A percentile compares a stretch with the other conserved stretches of the same genome.
These are phyloP conservation scores for Dendrophyllia cribrosa DNA, from an alignment of 64 coral and sea anemone species.

Conservation along the genomic window DNA sequence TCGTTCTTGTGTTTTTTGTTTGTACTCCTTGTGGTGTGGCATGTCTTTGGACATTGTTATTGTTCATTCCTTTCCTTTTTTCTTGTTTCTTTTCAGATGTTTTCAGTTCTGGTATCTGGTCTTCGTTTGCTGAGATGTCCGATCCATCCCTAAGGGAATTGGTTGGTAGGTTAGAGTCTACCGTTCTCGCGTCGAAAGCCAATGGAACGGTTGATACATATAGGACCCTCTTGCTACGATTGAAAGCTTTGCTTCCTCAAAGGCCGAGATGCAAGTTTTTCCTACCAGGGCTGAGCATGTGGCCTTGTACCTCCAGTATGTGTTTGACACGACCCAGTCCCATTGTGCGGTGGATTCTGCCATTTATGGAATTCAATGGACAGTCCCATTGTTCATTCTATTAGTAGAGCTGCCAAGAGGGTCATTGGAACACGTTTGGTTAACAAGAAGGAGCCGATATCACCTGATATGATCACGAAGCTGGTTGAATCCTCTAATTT, in stretches of 20 bases:
- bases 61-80: not conserved
- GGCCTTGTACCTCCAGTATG: slow-evolving; percentile 27
- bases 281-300: not conserved
- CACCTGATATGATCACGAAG: not conserved
- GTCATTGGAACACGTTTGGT: not conserved
- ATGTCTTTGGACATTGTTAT: not conserved
- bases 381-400: not conserved
- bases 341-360: not conserved
- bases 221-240: not conserved
- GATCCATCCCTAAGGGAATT: not conserved
- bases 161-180: not conserved
- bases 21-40: no score
- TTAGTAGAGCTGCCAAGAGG: slow-evolving; percentile 5
- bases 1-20: no score
- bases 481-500: not conserved
- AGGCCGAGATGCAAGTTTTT: not conserved
- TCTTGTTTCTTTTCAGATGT: not conserved
- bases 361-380: slow-evolving; percentile 31
- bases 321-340: not conserved
- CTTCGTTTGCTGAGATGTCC: not conserved
- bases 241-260: not conserved
- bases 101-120: not conserved
- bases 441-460: slow-evolving; percentile 32
- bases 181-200: not conserved
- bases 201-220: not conserved